These are phyloP conservation scores for Sebastes kiyomatsui DNA, from an alignment of 2,797 vertebrate genomes.

Conservation along the genomic window DNA sequence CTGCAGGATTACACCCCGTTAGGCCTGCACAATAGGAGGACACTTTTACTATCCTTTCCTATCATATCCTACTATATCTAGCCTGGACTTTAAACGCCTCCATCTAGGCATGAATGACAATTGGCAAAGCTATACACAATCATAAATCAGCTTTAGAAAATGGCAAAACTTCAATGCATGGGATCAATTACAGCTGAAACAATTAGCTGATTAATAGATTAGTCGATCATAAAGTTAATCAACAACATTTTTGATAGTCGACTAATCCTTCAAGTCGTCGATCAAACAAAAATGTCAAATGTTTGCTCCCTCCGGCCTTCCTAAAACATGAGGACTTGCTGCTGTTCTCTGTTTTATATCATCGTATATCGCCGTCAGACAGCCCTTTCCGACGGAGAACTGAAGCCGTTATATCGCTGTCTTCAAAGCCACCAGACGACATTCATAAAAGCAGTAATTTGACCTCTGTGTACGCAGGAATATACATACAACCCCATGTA, in stretches of 20 bases:
- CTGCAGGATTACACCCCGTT: slow-evolving; percentile 10
- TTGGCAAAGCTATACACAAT: not conserved
- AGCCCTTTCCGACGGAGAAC: too few species aligned
- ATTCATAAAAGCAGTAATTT: too few species aligned
- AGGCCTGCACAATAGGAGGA: not conserved
- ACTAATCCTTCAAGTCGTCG: not conserved
- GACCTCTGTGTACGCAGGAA: too few species aligned
- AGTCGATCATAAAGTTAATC: not conserved
- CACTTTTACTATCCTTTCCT: not conserved
- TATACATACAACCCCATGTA: too few species aligned
- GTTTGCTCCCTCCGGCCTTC: too few species aligned
- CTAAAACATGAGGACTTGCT: too few species aligned
- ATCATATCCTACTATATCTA: not conserved
- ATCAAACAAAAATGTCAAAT: too few species aligned
- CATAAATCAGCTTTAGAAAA: not conserved
- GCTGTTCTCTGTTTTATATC: not conserved
- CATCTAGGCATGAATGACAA: not conserved
- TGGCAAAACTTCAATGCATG: not conserved
- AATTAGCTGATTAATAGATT: not conserved
- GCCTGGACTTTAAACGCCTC: not conserved
- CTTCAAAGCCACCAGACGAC: too few species aligned
- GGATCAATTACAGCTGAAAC: not conserved
- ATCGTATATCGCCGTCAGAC: not conserved
- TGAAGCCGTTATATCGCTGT: too few species aligned
- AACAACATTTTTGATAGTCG: not conserved